Evolutionary conservation across 2,797 vertebrate species (phyloP).

Genomic region (Halcyon badia): DNA sequence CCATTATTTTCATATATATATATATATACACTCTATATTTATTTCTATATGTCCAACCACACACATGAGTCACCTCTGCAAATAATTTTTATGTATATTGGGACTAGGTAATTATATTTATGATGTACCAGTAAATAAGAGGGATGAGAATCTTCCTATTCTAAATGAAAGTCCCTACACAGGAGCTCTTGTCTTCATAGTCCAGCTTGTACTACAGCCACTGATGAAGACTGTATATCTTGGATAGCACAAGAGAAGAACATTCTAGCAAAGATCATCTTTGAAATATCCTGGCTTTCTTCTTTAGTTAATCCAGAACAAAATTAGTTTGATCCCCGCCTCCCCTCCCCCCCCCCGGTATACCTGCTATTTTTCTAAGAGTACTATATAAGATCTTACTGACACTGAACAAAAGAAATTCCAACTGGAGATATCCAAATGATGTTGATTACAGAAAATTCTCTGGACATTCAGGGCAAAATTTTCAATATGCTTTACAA

Average conservation of each 20-base stretch:
- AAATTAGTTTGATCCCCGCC: too few species aligned
- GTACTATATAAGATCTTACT: neutral
- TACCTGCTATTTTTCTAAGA: neutral
- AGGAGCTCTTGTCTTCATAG: neutral
- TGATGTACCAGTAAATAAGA: neutral
- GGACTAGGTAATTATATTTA: neutral
- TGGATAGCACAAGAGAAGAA: neutral
- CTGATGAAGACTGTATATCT: neutral
- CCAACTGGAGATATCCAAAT: neutral
- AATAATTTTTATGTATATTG: neutral
- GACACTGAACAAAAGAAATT: neutral
- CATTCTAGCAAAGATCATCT: neutral
- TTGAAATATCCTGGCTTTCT: neutral
- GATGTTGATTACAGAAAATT: neutral
- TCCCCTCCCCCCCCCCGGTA: too few species aligned
- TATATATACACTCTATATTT: neutral
- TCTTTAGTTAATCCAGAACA: neutral
- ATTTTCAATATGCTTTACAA: neutral
- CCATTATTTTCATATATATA: neutral
- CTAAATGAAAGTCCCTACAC: neutral
- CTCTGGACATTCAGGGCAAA: neutral
- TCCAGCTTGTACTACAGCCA: neutral
- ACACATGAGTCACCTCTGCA: neutral
- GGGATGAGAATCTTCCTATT: neutral
- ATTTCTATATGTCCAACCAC: neutral